Evolutionary conservation across 2,113 vertebrate species (phyloP).

Genomic region (Emberiza fucata): DNA sequence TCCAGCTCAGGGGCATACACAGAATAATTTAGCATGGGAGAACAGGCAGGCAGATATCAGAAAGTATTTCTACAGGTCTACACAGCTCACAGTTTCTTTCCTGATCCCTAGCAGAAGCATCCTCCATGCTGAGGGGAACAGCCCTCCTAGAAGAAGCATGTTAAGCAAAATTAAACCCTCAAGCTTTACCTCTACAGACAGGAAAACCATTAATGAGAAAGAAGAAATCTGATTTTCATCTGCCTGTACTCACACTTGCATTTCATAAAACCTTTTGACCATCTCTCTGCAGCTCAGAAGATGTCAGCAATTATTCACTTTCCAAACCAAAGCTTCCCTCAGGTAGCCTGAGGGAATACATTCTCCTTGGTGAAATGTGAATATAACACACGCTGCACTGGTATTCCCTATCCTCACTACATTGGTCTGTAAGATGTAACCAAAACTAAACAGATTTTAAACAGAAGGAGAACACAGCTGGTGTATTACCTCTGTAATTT

Average conservation of each 20-base stretch:
- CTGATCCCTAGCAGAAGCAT: not conserved
- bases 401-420: not conserved
- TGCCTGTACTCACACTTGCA: not conserved
- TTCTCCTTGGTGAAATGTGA: not conserved
- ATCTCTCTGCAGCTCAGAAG: not conserved
- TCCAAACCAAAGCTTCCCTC: not conserved
- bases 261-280: not conserved
- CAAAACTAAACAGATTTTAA: conserved; percentile 1
- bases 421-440: not conserved
- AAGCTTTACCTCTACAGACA: not conserved
- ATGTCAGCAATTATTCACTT: not conserved
- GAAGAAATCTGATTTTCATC: not conserved
- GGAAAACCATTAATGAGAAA: not conserved
- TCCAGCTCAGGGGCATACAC: not conserved
- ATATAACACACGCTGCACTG: not conserved
- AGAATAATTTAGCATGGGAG: not conserved
- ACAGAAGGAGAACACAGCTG: not conserved
- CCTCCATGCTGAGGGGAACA: not conserved
- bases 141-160: not conserved
- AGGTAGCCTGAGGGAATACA: not conserved
- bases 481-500: not conserved
- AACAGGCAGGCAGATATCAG: not conserved
- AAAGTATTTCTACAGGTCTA: not conserved
- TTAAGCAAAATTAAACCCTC: not conserved
- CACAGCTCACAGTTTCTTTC: not conserved